A percentile compares a stretch with the other conserved stretches of the same genome.
Evolutionary conservation across 1,140 invertebrate species (phyloP).

Genomic region (Pantala flavescens): DNA sequence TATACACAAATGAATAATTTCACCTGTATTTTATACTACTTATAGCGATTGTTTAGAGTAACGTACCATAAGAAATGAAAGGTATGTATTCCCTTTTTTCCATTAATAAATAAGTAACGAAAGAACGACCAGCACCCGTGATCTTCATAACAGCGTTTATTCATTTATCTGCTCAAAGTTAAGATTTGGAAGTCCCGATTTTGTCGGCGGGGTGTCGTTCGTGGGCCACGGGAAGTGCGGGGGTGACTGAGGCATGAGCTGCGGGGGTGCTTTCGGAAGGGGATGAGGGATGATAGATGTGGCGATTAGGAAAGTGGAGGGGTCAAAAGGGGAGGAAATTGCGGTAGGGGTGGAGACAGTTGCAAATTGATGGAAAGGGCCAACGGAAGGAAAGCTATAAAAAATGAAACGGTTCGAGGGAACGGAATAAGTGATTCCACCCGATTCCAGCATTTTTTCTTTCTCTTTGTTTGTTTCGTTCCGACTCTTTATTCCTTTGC

Average conservation of each 20-base stretch:
- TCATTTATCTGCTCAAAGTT: too few species aligned
- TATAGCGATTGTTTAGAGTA: too few species aligned
- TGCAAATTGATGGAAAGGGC: conserved; percentile 3
- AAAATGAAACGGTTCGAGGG: background rate
- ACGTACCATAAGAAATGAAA: too few species aligned
- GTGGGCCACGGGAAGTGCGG: background rate
- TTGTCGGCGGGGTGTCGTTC: background rate
- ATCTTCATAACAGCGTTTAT: too few species aligned
- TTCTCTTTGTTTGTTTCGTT: background rate
- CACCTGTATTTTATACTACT: too few species aligned
- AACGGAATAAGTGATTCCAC: background rate
- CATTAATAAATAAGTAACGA: too few species aligned
- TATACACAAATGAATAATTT: too few species aligned
- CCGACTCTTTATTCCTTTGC: too few species aligned
- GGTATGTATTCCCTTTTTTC: too few species aligned
- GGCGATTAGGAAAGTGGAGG: background rate
- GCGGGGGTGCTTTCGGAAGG: background rate
- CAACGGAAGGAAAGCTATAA: background rate
- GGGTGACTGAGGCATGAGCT: background rate
- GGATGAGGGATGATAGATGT: background rate
- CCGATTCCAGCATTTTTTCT: background rate
- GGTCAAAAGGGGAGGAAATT: too few species aligned
- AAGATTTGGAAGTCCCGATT: too few species aligned
- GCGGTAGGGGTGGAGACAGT: background rate
- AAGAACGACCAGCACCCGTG: too few species aligned